These are phyloP conservation scores for Diploscapter pachys DNA, from an alignment of 1,140 invertebrate genomes.

Conservation along the genomic window DNA sequence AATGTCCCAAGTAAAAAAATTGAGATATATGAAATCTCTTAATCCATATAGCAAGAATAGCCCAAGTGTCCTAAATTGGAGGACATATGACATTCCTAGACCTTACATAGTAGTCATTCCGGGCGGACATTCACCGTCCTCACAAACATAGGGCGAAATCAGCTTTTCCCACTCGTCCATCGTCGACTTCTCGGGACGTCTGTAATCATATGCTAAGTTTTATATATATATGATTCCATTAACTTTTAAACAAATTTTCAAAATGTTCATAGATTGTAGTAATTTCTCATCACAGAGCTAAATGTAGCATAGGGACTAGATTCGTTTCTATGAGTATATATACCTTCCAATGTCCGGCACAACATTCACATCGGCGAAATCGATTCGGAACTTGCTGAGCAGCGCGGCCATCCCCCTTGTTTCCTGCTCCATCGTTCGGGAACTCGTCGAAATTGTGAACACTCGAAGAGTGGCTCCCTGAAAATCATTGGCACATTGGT, in stretches of 20 bases:
- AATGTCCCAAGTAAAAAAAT: too few species aligned
- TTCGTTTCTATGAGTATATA: constrained; percentile 40
- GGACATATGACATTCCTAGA: too few species aligned
- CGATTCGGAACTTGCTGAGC: constrained; percentile 89
- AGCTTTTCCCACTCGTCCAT: constrained; percentile 19
- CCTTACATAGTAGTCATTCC: constrained; percentile 48
- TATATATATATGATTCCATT: too few species aligned
- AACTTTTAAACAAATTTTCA: too few species aligned
- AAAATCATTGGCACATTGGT: constrained; percentile 57
- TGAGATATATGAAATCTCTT: too few species aligned
- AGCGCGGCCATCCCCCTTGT: constrained; percentile 91
- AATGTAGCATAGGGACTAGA: constrained; percentile 43
- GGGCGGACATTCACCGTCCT: constrained; percentile 15
- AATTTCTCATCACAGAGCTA: constrained; percentile 56
- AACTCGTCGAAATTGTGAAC: constrained; percentile 86
- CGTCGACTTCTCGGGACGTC: not conserved
- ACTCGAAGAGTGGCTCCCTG: constrained; percentile 77
- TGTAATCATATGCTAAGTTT: too few species aligned
- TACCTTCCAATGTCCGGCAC: constrained; percentile 73
- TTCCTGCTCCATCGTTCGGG: constrained; percentile 79
- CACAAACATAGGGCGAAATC: constrained; percentile 13
- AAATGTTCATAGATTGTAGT: too few species aligned
- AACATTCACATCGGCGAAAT: constrained; percentile 84
- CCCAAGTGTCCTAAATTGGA: too few species aligned
- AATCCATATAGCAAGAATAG: too few species aligned